These are phyloP conservation scores for Mesaphorura yosii DNA, from an alignment of 1,140 invertebrate species.

Conservation along the genomic window DNA sequence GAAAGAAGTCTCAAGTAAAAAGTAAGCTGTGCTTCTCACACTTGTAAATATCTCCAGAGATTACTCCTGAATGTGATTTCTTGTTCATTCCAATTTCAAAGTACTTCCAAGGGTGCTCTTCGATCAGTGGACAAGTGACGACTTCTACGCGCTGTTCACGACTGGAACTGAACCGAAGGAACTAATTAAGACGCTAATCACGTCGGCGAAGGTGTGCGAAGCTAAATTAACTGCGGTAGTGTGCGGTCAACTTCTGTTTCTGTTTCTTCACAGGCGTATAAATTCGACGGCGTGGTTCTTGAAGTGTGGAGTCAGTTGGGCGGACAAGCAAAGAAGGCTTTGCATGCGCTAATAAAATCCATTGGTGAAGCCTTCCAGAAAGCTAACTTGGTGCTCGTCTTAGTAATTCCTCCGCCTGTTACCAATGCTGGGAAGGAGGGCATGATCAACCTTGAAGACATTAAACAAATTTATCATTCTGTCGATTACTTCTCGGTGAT, in stretches of 20 bases:
- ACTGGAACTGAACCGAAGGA: constrained; percentile 46
- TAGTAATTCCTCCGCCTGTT: constrained; percentile 68
- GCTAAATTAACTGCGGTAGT: constrained; percentile 2
- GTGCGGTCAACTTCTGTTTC: neutral
- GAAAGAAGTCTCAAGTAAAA: constrained; percentile 32
- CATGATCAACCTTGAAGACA: constrained; percentile 63
- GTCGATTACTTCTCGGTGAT: constrained; percentile 77
- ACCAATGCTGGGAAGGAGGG: constrained; percentile 40
- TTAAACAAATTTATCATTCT: constrained; percentile 59
- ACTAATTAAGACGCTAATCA: constrained; percentile 47
- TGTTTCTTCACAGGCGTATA: constrained; percentile 41
- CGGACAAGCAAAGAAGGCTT: constrained; percentile 46
- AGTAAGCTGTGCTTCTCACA: constrained; percentile 31
- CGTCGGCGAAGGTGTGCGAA: constrained; percentile 45
- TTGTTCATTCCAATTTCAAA: constrained; percentile 37
- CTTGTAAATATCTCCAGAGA: too few species aligned
- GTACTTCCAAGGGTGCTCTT: constrained; percentile 74
- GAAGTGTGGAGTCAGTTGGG: constrained; percentile 79
- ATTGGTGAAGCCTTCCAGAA: constrained; percentile 47
- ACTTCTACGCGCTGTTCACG: constrained; percentile 52
- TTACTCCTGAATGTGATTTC: constrained; percentile 39
- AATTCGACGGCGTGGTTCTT: constrained; percentile 75
- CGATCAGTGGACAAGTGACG: constrained; percentile 63
- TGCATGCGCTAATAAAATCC: constrained; percentile 47
- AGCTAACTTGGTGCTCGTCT: constrained; percentile 52